phyloP scores from a whole-genome alignment of 2,113 vertebrate species.

The Cacatua alba region DNA sequence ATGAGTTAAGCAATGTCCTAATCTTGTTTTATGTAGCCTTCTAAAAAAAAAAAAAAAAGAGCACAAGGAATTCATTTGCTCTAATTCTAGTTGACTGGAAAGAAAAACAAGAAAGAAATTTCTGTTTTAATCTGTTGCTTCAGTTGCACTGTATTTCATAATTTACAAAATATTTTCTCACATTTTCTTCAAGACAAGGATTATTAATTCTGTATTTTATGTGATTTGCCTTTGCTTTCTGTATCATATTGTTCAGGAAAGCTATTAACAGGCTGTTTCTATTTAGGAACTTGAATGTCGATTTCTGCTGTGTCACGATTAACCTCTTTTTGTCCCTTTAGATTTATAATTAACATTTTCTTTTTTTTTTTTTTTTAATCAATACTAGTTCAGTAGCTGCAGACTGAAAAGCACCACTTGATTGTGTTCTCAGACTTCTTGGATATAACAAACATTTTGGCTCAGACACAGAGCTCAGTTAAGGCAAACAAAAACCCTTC shows the following conservation, averaged over 20 bases:
- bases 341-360: not conserved
- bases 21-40: not conserved
- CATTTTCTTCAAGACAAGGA: not conserved
- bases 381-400: not conserved
- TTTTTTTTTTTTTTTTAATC: not conserved
- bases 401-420: not conserved
- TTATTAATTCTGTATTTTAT: not conserved
- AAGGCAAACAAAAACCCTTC: not conserved
- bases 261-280: not conserved
- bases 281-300: not conserved
- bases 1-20: not conserved
- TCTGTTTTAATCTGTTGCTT: not conserved
- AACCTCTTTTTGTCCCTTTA: not conserved
- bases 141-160: not conserved
- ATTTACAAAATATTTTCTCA: not conserved
- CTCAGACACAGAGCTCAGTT: not conserved
- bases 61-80: not conserved
- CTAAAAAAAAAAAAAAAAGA: not conserved
- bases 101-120: not conserved
- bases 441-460: not conserved
- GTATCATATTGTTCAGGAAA: not conserved
- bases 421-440: not conserved
- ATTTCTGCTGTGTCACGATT: not conserved
- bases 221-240: not conserved
- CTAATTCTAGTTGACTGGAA: not conserved